A percentile compares a stretch with the other conserved stretches of the same genome.
Evolutionary conservation across 2,113 vertebrate species (phyloP).

Genomic region (Sialia sialis): DNA sequence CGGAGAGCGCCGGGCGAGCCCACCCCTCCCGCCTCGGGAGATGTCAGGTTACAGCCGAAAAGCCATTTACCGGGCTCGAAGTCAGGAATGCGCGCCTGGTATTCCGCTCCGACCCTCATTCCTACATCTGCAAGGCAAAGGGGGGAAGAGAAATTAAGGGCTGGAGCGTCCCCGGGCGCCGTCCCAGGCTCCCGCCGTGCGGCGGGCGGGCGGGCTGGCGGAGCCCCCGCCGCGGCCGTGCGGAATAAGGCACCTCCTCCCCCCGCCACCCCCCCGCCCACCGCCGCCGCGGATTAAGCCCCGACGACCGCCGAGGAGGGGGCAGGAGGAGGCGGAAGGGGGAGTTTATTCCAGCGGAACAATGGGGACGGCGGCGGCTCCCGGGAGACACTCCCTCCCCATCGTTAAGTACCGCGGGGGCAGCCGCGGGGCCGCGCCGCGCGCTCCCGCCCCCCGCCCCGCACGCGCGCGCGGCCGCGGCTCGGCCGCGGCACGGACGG

Average conservation of each 20-base stretch:
- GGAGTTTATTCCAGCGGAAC: constrained; percentile 42
- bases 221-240: not conserved
- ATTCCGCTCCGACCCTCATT: constrained; percentile 94
- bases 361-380: constrained; percentile 26
- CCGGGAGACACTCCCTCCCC: not conserved
- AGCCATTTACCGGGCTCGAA: constrained; percentile 85
- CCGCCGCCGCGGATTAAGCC: not conserved
- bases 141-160: not conserved
- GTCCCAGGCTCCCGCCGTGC: constrained; percentile 19
- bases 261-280: not conserved
- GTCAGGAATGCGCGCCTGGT: constrained; percentile 91
- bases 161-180: not conserved
- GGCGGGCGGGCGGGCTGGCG: constrained; percentile 6
- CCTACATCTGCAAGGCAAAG: constrained; percentile 87
- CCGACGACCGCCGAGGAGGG: not conserved
- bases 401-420: not conserved
- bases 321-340: not conserved
- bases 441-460: not conserved
- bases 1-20: not conserved
- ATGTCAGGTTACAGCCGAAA: constrained; percentile 23
- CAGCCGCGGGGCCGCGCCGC: not conserved
- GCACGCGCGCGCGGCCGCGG: not conserved
- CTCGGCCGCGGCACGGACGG: too few species aligned
- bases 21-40: not conserved
- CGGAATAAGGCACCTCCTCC: not conserved